Evolutionary conservation across 2,888 invertebrate species (phyloP).

Genomic region (Pristionchus mayeri): DNA sequence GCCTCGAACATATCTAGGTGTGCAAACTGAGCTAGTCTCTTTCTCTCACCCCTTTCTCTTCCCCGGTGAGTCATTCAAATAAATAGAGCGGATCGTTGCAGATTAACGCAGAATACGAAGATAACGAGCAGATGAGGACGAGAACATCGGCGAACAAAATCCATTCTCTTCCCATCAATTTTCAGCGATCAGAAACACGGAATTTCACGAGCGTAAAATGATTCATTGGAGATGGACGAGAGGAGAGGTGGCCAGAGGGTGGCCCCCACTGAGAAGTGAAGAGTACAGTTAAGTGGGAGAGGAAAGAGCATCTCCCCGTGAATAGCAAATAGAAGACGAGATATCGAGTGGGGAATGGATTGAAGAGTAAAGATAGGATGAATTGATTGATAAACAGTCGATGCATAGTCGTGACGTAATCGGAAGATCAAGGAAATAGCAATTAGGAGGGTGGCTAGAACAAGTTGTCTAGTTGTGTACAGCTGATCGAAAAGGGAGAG

Average conservation of each 20-base stretch:
- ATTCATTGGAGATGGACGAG: neutral
- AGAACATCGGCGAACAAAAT: neutral
- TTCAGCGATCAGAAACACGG: too few relatives aligned
- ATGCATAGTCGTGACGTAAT: neutral
- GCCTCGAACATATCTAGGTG: neutral
- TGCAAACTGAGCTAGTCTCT: too few relatives aligned
- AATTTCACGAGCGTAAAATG: neutral
- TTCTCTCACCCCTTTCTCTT: neutral
- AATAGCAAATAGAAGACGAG: conserved; percentile 8
- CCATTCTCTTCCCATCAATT: too few relatives aligned
- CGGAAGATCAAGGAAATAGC: neutral
- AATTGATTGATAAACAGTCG: neutral
- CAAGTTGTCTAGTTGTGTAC: neutral
- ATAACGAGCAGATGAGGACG: neutral
- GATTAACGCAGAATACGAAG: neutral
- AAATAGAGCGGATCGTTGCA: conserved; percentile 6
- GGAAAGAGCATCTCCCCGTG: neutral
- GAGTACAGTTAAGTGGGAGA: conserved; percentile 28
- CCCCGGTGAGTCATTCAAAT: neutral
- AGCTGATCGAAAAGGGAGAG: neutral
- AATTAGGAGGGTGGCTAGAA: conserved; percentile 1
- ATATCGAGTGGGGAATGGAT: conserved; percentile 24
- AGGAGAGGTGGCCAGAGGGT: neutral
- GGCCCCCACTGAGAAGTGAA: neutral
- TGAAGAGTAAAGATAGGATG: neutral